Base-by-base conservation (phyloP, 2,888 invertebrate genomes). In the Argyresthia goedartella region DNA sequence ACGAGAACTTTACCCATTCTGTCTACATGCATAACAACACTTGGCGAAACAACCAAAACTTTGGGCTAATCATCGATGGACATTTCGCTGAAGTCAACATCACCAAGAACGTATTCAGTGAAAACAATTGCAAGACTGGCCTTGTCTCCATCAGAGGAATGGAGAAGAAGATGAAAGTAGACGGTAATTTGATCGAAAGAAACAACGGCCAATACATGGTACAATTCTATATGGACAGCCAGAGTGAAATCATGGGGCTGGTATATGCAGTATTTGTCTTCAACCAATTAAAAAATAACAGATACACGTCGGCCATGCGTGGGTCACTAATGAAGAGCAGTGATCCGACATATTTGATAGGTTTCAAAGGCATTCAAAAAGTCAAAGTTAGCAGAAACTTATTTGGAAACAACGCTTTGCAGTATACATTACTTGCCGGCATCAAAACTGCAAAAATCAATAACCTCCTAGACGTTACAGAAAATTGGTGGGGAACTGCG, bases 401-500 rank as follows among this genome's bases (percentile, higher is more conserved):
- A 1, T 93, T 99, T 57, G 91, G 93, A 1, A 90, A 92, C 39
- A 97, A 98, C 76, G 87, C 88, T 16, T 80, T 95, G 65, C 92
- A 95, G 63, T 99, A 97, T 68, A 96, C 97, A 64, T 77, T 99
- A 15, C 87, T 99, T 4, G 98, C 98, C 49, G 99, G 98, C 0
- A 93, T 95, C 4, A 90, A 90, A 69, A 96, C 98, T 0, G 95
- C 97, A 0, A 93, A 93, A 59, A 89, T 98, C 1, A 92, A 95
- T 57, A 97, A 96, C 65, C 89, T 90, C 45, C 87, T 99, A 52
- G 94, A 98, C 69, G 97, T 96, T 0, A 90, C 90, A 9, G 94
- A 96, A 73, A 99, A 99, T 73, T 99, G 96, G 95, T 99, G 99
- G 99, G 99, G 98, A 10, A 93, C 93, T 3, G 82, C 86, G 0